Base-by-base conservation (phyloP, 2,888 invertebrate genomes). In the Vandiemenella viatica region DNA sequence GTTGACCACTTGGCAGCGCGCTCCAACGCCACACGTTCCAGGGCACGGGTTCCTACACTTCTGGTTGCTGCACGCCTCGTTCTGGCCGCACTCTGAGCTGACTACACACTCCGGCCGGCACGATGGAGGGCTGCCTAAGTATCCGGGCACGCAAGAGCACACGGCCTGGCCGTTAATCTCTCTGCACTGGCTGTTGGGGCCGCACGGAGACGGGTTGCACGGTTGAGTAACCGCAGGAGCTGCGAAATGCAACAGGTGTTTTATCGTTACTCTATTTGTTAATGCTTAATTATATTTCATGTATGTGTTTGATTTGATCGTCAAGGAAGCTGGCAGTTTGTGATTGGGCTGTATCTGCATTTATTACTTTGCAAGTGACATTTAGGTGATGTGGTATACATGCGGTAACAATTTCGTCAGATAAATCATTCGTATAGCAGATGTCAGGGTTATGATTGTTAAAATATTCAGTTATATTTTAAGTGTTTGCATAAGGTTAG, bases 101-200 rank as follows among this genome's bases (percentile, higher is more conserved):
- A 79, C 70, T 17, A 77, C 71, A 60, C 83, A 82, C 65, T 82
- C 81, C 23, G 82, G 82, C 61, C 83, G 73, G 63, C 85, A 85
- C 43, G 77, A 74, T 50, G 80, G 80, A 22, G 80, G 81, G 55
- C 68, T 69, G 44, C 82, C 82, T 47, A 74, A 70, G 58, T 77
- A 80, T 55, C 74, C 73, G 38, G 73, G 72, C 51, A 77, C 64
- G 60, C 85, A 85, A 45, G 80, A 79, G 61, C 85, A 86, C 20
- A 80, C 74, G 1, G 78, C 78, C 67, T 81, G 79, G 21, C 73
- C 74, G 57, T 83, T 83, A 19, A 76, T 63, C 63, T 79, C 80
- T 57, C 78, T 77, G 60, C 89, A 89, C 58, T 80, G 72, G 54
- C 87, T 85, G 61, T 88, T 86, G 5, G 85, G 79, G 32, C 89